These are phyloP conservation scores for Nemotelus nigrinus DNA, from an alignment of 2,888 invertebrate species.

Conservation along the genomic window DNA sequence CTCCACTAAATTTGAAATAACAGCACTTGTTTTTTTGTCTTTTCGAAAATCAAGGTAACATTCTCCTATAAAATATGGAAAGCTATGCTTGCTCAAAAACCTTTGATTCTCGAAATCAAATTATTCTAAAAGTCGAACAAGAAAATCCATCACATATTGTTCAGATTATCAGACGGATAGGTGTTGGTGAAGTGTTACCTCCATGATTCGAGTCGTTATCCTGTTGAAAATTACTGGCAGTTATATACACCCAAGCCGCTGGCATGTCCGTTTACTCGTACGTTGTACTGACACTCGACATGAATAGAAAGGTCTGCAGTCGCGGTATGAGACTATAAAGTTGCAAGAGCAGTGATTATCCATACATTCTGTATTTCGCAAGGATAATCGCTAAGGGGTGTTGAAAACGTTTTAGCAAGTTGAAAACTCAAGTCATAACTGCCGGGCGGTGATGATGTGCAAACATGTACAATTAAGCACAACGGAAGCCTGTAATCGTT, in stretches of 20 bases:
- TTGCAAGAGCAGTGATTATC: conserved; percentile 3
- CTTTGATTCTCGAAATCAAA: too few relatives aligned
- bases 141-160: not conserved
- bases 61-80: too few relatives aligned
- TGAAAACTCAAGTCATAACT: conserved; percentile 27
- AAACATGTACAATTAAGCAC: conserved; percentile 10
- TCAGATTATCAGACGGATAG: conserved; percentile 13
- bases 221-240: not conserved
- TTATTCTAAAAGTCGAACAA: too few relatives aligned
- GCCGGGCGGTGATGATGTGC: conserved; percentile 19
- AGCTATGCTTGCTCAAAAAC: too few relatives aligned
- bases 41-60: too few relatives aligned
- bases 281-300: too few relatives aligned
- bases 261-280: not conserved
- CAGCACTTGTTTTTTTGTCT: too few relatives aligned
- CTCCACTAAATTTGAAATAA: too few relatives aligned
- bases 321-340: not conserved
- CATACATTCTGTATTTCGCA: not conserved
- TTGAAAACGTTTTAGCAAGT: conserved; percentile 24
- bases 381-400: conserved; percentile 24
- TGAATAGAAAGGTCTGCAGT: too few relatives aligned
- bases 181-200: conserved; percentile 12
- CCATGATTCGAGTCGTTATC: conserved; percentile 6
- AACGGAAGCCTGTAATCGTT: too few relatives aligned
- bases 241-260: not conserved